Percentiles rank a stretch among this genome's conserved stretches.
Evolutionary conservation across 2,113 vertebrate species (phyloP).

Genomic region (Sorex fumeus): DNA sequence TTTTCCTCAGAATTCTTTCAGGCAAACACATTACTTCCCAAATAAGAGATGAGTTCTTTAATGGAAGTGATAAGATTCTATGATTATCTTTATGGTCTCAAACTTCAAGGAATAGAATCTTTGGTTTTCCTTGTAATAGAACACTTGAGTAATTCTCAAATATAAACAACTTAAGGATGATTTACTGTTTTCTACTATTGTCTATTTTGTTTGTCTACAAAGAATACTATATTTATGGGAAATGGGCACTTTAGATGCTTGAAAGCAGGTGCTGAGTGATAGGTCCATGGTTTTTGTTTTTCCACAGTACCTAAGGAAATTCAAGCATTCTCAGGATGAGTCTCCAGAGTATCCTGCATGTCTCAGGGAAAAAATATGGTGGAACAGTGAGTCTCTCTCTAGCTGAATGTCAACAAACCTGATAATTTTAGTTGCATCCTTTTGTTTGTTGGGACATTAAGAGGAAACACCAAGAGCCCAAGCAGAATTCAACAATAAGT

Average conservation of each 20-base stretch:
- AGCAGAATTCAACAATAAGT: not conserved
- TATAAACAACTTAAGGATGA: slow-evolving; percentile 6
- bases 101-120: not conserved
- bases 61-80: not conserved
- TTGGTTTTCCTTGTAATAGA: not conserved
- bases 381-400: not conserved
- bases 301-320: slow-evolving; percentile 30
- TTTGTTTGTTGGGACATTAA: not conserved
- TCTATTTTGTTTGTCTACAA: slow-evolving; percentile 27
- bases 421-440: not conserved
- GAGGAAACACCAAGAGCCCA: not conserved
- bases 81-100: not conserved
- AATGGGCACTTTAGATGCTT: not conserved
- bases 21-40: not conserved
- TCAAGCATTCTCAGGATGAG: not conserved
- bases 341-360: not conserved
- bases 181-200: not conserved
- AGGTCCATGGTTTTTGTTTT: not conserved
- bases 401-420: not conserved
- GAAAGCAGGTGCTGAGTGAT: slow-evolving; percentile 9
- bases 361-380: not conserved
- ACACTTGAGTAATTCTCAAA: not conserved
- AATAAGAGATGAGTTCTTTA: not conserved
- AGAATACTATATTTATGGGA: slow-evolving; percentile 29
- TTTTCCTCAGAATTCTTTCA: not conserved